Evolutionary conservation across 2,888 invertebrate genomes (phyloP), one percentile per base, ranked within the genome.

Genomic region (Taphrorychus bicolor): DNA sequence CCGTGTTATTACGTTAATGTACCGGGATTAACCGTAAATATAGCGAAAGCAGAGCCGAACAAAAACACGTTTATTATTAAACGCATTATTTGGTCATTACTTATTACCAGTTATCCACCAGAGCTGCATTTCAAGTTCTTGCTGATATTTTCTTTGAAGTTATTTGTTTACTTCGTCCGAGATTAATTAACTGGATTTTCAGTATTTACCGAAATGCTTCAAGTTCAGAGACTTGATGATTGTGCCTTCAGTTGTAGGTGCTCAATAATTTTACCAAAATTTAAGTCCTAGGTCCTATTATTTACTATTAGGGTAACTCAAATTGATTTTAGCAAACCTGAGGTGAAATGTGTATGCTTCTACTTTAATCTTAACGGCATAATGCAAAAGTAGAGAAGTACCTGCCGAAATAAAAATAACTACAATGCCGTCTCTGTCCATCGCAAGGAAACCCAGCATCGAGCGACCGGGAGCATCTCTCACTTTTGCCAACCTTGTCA

Each of bases 11-110:
- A 66, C 66, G 52, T 59, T 68, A 68, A 68, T 68, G 59, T 56
- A 53, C 56, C 64, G 60, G 69, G 70, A 69, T 69, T 73, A 73
- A 74, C 73, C 69, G 73, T 73, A 73, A 70, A 71, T 73, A 72
- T 72, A 72, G 73, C 73, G 74, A 74, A 74, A 72, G 74, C 73
- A 66, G 67, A 68, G 40, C 45, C 63, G 58, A 62, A 70, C 71
- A 70, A 70, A 72, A 74, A 72, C 62, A 66, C 68, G 23, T 24
- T 66, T 66, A 60, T 68, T 68, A 68, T 69, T 65, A 69, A 62
- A 60, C 59, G 64, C 59, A 69, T 69, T 69, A 69, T 69, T 69
- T 69, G 69, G 60, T 51, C 63, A 60, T 69, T 69, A 65, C 62
- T 18, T 19, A 56, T 52, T 57, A 57, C 59, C 32, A 42, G 51